Evolutionary conservation across 2,888 invertebrate genomes (phyloP), one percentile per base, ranked within the genome.

Genomic region (Rapana venosa): DNA sequence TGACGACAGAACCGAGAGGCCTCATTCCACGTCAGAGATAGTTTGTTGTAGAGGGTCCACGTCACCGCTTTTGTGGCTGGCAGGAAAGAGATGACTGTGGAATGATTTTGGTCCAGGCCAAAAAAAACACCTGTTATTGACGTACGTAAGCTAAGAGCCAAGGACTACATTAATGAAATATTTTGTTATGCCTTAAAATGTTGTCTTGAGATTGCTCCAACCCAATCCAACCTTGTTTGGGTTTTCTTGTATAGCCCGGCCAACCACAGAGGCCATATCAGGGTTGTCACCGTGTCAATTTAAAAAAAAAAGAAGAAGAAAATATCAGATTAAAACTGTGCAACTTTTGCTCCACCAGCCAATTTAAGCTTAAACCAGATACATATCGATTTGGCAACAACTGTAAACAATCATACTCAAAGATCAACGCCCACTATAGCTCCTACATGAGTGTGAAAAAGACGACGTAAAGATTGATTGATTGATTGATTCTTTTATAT

Each of bases 1-100:
- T 56, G 22, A n/a, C n/a, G n/a, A n/a, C 84, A 84, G 58, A 84
- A 84, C n/a, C 17, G 5, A 26, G 84, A 84, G 26, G 84, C 84
- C 30, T 22, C 84, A n/a, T 84, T 84, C 84, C 84, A 84, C 56
- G n/a, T 22, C 58, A 84, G 30, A 26, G 11, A 0, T n/a, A 8
- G 15, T 5, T 35, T 22, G 26, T 13, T 84, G 30, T 56, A 84
- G 20, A 47, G 6, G 20, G 47, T 84, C 84, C 84, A 84, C 56
- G 1, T 22, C 8, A 58, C 84, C 22, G 47, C 47, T 20, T 36
- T 17, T 17, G 81, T 83, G 0, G 4, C 36, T 36, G 81, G 20
- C 22, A 20, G 20, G 17, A 35, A 30, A 30, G 30, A 79, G 30
- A 32, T 1, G 26, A 15, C 13, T 6, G 22, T 15, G 30, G n/a